Evolutionary conservation across 2,888 invertebrate genomes (phyloP), one percentile per base, ranked within the genome.

Genomic region (Drosophila mercatorum): DNA sequence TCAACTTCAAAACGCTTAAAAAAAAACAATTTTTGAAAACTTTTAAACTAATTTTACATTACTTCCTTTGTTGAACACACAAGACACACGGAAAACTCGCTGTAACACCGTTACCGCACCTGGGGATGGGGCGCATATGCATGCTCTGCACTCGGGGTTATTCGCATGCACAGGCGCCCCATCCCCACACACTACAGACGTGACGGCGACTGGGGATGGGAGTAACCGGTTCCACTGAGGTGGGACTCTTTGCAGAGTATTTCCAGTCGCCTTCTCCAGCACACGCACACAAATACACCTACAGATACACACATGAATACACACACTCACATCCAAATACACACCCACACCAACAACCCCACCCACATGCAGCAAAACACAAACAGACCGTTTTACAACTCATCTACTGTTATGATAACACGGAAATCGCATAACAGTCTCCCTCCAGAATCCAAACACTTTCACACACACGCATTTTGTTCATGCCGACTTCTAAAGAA

Each of bases 1-100:
- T 90, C 85, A 89, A 90, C 88, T 88, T 87, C 75, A 90, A 86
- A 87, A 80, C 89, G 89, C 89, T 90, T 88, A 87, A 77, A 84
- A 84, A 84, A 86, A 81, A 86, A 83, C 71, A 77, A 90, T 89
- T 89, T 85, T 86, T 79, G 70, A 89, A 80, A 65, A 70, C 68
- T 90, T 87, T 90, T 70, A 71, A 86, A 80, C 63, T 88, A 72
- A 83, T 89, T 88, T 88, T 83, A 88, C 78, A 75, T 86, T 85
- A 81, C 28, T 68, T 75, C 70, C 79, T 81, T 70, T 71, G 81
- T 83, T 80, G 65, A 58, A 75, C 75, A 80, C 86, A 71, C 86
- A 71, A 82, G 66, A 72, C 85, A 82, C 85, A 82, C 65, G 53
- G 26, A 55, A 17, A 49, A 44, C 46, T 44, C 53, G 58, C 68